Percentiles rank a stretch among this genome's conserved stretches.
These are phyloP conservation scores for Samia ricini DNA, from an alignment of 1,140 invertebrate genomes.

Conservation along the genomic window DNA sequence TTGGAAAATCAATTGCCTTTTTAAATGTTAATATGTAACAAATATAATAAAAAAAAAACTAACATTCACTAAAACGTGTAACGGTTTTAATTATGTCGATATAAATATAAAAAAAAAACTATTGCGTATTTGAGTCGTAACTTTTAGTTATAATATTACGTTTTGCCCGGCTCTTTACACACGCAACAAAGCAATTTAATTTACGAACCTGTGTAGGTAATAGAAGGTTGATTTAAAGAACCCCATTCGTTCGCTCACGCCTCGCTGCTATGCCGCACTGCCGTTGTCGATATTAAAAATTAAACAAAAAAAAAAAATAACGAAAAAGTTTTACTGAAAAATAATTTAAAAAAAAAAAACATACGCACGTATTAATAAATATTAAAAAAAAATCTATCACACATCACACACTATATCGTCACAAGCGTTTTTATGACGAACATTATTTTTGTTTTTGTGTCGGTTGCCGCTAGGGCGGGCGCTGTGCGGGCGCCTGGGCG, in stretches of 20 bases:
- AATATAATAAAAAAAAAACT: background rate
- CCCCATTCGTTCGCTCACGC: slow-evolving; percentile 5
- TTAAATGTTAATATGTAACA: too few species aligned
- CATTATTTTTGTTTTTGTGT: slow-evolving; percentile 45
- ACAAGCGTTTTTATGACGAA: slow-evolving; percentile 32
- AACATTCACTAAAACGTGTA: background rate
- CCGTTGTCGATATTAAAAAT: slow-evolving; percentile 42
- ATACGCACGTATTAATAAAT: background rate
- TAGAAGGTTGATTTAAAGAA: slow-evolving; percentile 24
- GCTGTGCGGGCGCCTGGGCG: slow-evolving; percentile 41
- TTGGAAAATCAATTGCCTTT: too few species aligned
- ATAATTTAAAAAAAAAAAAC: slow-evolving; percentile 23
- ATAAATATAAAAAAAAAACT: background rate
- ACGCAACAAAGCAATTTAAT: slow-evolving; percentile 68
- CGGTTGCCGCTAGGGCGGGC: slow-evolving; percentile 35
- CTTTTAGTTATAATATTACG: background rate
- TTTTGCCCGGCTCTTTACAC: slow-evolving; percentile 13
- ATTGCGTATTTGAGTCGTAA: background rate
- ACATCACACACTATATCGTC: background rate
- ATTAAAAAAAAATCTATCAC: background rate
- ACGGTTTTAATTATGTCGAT: background rate
- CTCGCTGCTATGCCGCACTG: slow-evolving; percentile 33
- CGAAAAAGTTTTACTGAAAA: slow-evolving; percentile 16
- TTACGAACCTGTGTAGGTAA: slow-evolving; percentile 65
- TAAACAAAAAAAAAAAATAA: slow-evolving; percentile 33